Conservation (phyloP, 23 tunicate species). For the Clavelina lepadiformis region DNA sequence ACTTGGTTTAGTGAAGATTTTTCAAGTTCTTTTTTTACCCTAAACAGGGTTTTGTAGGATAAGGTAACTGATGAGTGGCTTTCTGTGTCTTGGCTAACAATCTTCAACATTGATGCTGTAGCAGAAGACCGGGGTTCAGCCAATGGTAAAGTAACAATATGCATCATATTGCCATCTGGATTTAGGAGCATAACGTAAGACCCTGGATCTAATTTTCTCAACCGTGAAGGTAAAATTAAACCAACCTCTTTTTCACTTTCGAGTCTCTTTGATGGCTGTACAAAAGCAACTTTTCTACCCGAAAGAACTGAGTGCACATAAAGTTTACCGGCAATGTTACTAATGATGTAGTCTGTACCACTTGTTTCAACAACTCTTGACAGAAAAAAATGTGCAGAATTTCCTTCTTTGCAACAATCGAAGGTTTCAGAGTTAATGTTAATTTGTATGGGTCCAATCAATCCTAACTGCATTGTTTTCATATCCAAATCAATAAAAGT, state of each 20-base stretch:
- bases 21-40: not conserved
- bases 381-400: slow-evolving; percentile 23
- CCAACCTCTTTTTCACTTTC: not conserved
- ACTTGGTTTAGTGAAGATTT: not conserved
- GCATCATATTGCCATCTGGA: slow-evolving; percentile 37
- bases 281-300: slow-evolving; percentile 38
- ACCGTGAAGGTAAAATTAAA: slow-evolving; percentile 9
- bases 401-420: slow-evolving; percentile 20
- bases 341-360: slow-evolving; percentile 51
- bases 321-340: slow-evolving; percentile 41
- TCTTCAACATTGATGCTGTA: not conserved
- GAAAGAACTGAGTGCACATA: slow-evolving; percentile 40
- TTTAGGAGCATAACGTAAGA: slow-evolving; percentile 20
- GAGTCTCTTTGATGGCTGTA: slow-evolving; percentile 3
- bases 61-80: no score
- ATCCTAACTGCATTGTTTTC: slow-evolving; percentile 24
- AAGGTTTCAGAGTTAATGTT: slow-evolving; percentile 19
- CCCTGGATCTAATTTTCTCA: slow-evolving; percentile 10
- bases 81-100: no score
- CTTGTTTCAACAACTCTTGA: slow-evolving; percentile 24
- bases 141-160: slow-evolving; percentile 14
- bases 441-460: slow-evolving; percentile 28
- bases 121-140: not conserved
- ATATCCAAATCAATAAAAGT: slow-evolving; percentile 50
- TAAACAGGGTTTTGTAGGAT: slow-evolving; percentile 8